A percentile compares a stretch with the other conserved stretches of the same genome.
Conservation (phyloP, 2,888 invertebrate genomes). For the Ametastegia equiseti region DNA sequence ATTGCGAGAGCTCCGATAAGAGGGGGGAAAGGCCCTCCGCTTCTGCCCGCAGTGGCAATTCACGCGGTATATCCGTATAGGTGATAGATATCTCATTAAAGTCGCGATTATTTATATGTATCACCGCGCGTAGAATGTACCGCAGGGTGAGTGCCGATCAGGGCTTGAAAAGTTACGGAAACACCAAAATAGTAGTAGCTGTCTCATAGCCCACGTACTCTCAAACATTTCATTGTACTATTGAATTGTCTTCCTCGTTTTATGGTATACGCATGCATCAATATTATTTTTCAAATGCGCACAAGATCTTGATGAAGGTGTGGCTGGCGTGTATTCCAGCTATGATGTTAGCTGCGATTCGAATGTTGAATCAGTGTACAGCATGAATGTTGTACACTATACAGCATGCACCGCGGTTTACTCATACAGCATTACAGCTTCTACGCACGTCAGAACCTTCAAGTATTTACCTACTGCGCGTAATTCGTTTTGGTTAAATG, state of each 20-base stretch:
- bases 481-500: neutral
- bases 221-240: too few species aligned
- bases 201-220: too few species aligned
- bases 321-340: neutral
- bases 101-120: neutral
- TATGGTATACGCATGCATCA: neutral
- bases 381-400: too few species aligned
- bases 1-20: conserved; percentile 14
- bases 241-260: neutral
- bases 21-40: conserved; percentile 7
- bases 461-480: neutral
- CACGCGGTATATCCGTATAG: neutral
- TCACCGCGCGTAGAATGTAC: neutral
- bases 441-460: neutral
- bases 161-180: too few species aligned
- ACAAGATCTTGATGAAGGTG: neutral
- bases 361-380: neutral
- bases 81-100: too few species aligned
- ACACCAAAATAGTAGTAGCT: neutral
- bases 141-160: too few species aligned
- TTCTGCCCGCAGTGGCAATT: neutral
- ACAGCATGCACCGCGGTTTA: neutral
- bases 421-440: neutral
- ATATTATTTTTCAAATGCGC: neutral
- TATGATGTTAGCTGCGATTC: neutral